These are phyloP conservation scores for Leguminivora glycinivorella DNA, from an alignment of 1,140 invertebrate species.

Conservation along the genomic window DNA sequence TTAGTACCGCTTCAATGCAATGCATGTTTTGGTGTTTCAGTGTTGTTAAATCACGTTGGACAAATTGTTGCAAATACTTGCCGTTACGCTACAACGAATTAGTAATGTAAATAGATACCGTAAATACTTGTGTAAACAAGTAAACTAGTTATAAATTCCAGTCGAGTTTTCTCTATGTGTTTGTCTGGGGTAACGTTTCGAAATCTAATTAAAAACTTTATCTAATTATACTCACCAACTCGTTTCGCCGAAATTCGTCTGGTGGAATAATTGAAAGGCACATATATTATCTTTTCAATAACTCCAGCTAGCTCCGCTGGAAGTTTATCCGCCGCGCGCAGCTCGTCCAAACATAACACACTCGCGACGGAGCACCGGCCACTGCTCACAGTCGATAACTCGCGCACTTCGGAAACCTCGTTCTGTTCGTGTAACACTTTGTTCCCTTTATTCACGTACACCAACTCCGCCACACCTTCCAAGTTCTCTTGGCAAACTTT, in stretches of 20 bases:
- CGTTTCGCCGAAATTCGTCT: slow-evolving; percentile 66
- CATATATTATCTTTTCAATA: slow-evolving; percentile 80
- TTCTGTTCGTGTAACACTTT: slow-evolving; percentile 55
- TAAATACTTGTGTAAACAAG: not conserved
- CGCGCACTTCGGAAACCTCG: slow-evolving; percentile 46
- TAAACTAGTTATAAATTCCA: not conserved
- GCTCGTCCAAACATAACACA: slow-evolving; percentile 81
- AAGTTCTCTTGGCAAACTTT: slow-evolving; percentile 72
- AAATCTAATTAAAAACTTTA: slow-evolving; percentile 29
- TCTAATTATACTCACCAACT: slow-evolving; percentile 58
- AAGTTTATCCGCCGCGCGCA: slow-evolving; percentile 78
- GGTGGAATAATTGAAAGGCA: slow-evolving; percentile 81
- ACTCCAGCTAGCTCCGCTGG: slow-evolving; percentile 69
- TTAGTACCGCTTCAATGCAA: not conserved
- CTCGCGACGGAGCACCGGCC: slow-evolving; percentile 73
- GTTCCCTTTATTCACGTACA: slow-evolving; percentile 73
- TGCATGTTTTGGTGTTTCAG: not conserved
- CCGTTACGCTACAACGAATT: not conserved
- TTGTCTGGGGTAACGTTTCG: not conserved
- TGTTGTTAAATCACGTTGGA: not conserved
- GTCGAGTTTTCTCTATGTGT: not conserved
- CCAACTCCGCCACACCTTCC: slow-evolving; percentile 78
- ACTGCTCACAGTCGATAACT: slow-evolving; percentile 66
- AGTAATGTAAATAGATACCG: not conserved
- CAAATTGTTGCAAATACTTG: not conserved